Conservation (phyloP, 2,888 invertebrate genomes). For the Orthonychiurus folsomi region DNA sequence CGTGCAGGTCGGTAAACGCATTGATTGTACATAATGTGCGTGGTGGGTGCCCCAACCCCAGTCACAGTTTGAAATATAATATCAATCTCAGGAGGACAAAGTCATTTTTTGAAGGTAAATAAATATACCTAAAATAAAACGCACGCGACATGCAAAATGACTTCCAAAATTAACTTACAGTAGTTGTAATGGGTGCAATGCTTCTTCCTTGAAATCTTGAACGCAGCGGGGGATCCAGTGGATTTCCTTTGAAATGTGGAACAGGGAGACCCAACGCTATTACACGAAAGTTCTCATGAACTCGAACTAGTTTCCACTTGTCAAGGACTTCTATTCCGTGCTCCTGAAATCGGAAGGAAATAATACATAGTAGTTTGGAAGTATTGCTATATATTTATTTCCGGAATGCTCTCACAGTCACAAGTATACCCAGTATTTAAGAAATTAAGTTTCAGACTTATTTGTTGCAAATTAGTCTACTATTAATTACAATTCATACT, state of each 20-base stretch:
- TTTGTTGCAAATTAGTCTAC: too few relatives aligned
- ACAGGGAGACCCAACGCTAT: slow-evolving; percentile 86
- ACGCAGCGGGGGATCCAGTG: slow-evolving; percentile 87
- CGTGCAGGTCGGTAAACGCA: not conserved
- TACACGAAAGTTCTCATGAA: slow-evolving; percentile 84
- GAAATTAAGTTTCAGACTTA: too few relatives aligned
- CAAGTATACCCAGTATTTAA: too few relatives aligned
- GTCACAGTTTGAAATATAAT: too few relatives aligned
- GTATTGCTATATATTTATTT: too few relatives aligned
- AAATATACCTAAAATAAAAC: too few relatives aligned
- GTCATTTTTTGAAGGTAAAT: not conserved
- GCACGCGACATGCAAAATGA: too few relatives aligned
- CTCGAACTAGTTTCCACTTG: slow-evolving; percentile 79
- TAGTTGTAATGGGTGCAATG: slow-evolving; percentile 29
- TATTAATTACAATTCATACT: too few relatives aligned
- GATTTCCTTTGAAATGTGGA: slow-evolving; percentile 77
- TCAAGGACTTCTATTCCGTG: slow-evolving; percentile 69
- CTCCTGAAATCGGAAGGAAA: slow-evolving; percentile 51
- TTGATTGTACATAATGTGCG: not conserved
- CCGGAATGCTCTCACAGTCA: too few relatives aligned
- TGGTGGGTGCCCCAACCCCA: not conserved
- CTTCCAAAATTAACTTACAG: slow-evolving; percentile 22
- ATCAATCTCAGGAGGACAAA: too few relatives aligned
- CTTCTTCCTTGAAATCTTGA: slow-evolving; percentile 77
- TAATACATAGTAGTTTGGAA: too few relatives aligned